Evolutionary conservation across 2,113 vertebrate genomes (phyloP), one percentile per base, ranked within the genome.

Genomic region (Theristicus caerulescens): DNA sequence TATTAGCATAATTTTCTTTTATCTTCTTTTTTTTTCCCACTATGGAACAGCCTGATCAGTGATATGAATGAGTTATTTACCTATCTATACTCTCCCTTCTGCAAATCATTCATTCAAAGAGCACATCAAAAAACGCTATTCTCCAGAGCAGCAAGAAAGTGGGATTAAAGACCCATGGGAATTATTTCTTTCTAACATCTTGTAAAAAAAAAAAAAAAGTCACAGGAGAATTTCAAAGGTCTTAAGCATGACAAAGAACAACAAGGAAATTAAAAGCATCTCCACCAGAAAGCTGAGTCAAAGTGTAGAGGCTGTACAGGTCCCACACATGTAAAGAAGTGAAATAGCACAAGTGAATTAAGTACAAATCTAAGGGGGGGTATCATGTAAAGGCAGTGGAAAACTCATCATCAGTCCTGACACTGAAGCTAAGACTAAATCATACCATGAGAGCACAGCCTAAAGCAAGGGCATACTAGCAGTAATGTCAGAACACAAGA

Each of bases 81-180:
- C 12, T 31, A 22, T 42, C 16, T 67, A 11, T 74, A 11, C 9
- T 55, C 27, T 54, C 5, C 11, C 4, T 62, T 82, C 85, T 71
- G 14, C n/a, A 90, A 92, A 88, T 38, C 42, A 72, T 64, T 90
- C 74, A n/a, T 15, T 79, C 51, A 61, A 80, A 80, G 15, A 80
- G 5, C 19, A 58, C 1, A 1, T 38, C 14, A 88, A 65, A 76
- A 16, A 19, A 3, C 0, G 5, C 4, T 73, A 4, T 26, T 78
- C n/a, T 65, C 47, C 15, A 77, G 16, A 88, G 55, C 13, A 88
- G 36, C 52, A 83, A 80, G 34, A 77, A 76, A 62, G 36, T 65
- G 32, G 19, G 55, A 59, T 64, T 80, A 67, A 92, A 76, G 40
- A 55, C 22, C 31, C 21, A 26, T 32, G 54, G 32, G 62, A 85